phyloP scores from a whole-genome alignment of 2,888 invertebrate species.

The Melanostoma scalare region DNA sequence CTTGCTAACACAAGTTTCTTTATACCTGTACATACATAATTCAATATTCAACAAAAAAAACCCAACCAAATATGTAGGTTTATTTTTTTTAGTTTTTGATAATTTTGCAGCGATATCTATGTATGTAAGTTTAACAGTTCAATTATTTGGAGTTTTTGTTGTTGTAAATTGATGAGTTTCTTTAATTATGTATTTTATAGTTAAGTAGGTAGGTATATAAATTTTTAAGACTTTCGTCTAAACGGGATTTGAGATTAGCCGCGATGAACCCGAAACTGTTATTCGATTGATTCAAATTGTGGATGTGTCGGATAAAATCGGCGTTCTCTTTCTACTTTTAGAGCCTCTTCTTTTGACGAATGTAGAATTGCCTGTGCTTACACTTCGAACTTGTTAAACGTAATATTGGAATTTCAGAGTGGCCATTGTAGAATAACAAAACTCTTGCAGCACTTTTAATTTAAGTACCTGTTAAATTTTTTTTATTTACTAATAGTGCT shows the following conservation, averaged over 20 bases:
- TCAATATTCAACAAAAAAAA: no score
- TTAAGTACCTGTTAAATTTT: no score
- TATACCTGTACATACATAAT: no score
- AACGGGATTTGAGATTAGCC: constrained; percentile 61
- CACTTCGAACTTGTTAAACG: constrained; percentile 25
- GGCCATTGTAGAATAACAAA: neutral
- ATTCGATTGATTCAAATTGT: constrained; percentile 71
- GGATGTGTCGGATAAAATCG: constrained; percentile 60
- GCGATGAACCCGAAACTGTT: constrained; percentile 70
- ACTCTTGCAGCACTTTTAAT: neutral
- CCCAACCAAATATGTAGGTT: no score
- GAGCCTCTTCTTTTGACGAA: constrained; percentile 35
- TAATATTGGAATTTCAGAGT: constrained; percentile 20
- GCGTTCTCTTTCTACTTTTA: constrained; percentile 35
- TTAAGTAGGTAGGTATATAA: constrained; percentile 15
- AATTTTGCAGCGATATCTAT: no score
- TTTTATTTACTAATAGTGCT: no score
- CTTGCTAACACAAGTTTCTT: no score
- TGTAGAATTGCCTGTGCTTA: constrained; percentile 54
- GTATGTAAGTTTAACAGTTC: no score
- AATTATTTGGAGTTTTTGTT: neutral
- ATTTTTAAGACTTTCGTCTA: constrained; percentile 40
- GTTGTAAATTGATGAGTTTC: neutral
- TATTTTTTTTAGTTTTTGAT: no score
- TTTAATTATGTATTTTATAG: no score